Conservation (phyloP, 2,113 vertebrate genomes). For the Todiramphus saurophagus region DNA sequence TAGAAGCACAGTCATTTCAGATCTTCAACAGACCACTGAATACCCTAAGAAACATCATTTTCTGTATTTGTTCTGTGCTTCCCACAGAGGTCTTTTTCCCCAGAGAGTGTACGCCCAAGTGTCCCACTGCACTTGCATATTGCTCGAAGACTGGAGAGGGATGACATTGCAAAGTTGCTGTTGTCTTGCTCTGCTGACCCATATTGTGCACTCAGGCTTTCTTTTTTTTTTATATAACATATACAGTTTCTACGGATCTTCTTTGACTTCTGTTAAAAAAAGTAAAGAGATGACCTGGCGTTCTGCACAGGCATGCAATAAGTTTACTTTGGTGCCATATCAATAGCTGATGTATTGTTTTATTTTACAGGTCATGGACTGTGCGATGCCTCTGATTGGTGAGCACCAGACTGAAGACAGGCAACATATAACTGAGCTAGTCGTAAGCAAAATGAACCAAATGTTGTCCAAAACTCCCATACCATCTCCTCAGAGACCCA, state of each 20-base stretch:
- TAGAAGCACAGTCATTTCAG: not conserved
- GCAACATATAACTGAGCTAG: slow-evolving; percentile 91
- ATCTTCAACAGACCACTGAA: not conserved
- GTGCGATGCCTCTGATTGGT: slow-evolving; percentile 94
- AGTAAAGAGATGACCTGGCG: no score
- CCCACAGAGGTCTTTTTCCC: not conserved
- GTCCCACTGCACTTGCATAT: rapidly evolving
- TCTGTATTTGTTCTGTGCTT: not conserved
- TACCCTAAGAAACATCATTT: not conserved
- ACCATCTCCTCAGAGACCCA: slow-evolving; percentile 87
- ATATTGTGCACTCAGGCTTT: not conserved
- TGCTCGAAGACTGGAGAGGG: not conserved
- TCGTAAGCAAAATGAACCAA: slow-evolving; percentile 92
- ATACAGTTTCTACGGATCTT: rapidly evolving
- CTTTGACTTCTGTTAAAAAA: not conserved
- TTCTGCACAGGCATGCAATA: not conserved
- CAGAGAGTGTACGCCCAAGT: not conserved
- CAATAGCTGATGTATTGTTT: not conserved
- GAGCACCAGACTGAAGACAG: slow-evolving; percentile 94
- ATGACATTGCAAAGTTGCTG: not conserved
- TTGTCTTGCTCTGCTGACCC: not conserved
- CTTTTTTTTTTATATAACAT: not conserved
- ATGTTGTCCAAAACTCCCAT: slow-evolving; percentile 80
- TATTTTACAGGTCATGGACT: slow-evolving; percentile 88
- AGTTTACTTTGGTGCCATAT: not conserved